Evolutionary conservation across 2,797 vertebrate genomes (phyloP).

Genomic region (Etheostoma perlongum): DNA sequence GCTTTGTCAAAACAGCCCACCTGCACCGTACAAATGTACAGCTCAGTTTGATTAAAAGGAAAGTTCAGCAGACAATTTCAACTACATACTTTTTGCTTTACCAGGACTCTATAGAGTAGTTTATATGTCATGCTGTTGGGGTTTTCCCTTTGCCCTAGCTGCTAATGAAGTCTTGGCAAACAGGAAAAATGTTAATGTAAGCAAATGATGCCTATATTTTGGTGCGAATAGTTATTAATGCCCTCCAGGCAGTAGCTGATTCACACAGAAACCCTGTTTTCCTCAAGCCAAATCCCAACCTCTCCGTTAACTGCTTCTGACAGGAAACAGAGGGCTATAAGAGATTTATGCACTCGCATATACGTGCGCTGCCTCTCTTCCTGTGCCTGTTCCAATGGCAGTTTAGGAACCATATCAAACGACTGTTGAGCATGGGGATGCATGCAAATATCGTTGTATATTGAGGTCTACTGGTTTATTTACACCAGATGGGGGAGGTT

Average conservation of each 20-base stretch:
- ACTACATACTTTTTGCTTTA: background rate
- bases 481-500: constrained; percentile 5
- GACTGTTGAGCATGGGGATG: constrained; percentile 15
- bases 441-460: constrained; percentile 39
- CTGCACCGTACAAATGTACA: constrained; percentile 12
- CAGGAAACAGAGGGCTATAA: constrained; percentile 68
- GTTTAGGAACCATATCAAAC: constrained; percentile 44
- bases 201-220: constrained; percentile 68
- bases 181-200: constrained; percentile 61
- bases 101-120: constrained; percentile 1
- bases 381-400: constrained; percentile 29
- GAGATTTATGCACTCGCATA: constrained; percentile 55
- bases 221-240: constrained; percentile 69
- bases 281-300: constrained; percentile 67
- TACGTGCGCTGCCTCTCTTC: constrained; percentile 27
- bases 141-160: constrained; percentile 30
- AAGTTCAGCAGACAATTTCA: constrained; percentile 13
- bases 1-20: constrained; percentile 37
- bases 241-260: constrained; percentile 63
- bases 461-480: constrained; percentile 34
- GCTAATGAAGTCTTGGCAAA: constrained; percentile 62
- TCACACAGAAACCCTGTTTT: constrained; percentile 60
- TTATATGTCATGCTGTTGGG: constrained; percentile 6
- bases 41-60: constrained; percentile 27
- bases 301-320: constrained; percentile 73